phyloP scores from a whole-genome alignment of 2,888 invertebrate species.

The Tethea ocularis region DNA sequence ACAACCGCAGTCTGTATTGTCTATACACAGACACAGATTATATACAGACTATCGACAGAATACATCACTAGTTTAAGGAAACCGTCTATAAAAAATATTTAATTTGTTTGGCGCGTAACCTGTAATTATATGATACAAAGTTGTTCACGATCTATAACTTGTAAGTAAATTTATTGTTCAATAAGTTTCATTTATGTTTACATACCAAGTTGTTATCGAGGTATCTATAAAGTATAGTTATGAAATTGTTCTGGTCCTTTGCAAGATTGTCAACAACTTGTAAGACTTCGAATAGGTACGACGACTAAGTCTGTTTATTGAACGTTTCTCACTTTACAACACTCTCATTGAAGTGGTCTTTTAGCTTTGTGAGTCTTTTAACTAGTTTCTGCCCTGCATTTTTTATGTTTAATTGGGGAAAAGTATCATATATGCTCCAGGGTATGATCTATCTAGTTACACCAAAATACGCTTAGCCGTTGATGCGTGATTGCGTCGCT shows the following conservation, averaged over 20 bases:
- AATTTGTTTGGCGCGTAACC: constrained; percentile 69
- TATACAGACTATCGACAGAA: not conserved
- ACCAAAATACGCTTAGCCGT: too few relatives aligned
- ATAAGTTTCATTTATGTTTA: constrained; percentile 28
- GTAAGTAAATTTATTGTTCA: constrained; percentile 52
- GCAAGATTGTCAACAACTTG: constrained; percentile 14
- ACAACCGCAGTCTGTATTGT: too few relatives aligned
- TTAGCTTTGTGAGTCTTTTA: too few relatives aligned
- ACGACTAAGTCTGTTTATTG: not conserved
- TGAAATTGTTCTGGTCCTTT: not conserved
- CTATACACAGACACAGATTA: too few relatives aligned
- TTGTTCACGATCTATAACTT: constrained; percentile 57
- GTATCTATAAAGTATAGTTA: not conserved
- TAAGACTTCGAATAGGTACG: not conserved
- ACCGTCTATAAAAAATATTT: constrained; percentile 71
- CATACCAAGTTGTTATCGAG: not conserved
- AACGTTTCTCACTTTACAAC: constrained; percentile 7
- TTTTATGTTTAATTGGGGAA: too few relatives aligned
- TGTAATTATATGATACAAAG: constrained; percentile 65
- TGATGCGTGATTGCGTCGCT: too few relatives aligned
- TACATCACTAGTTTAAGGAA: constrained; percentile 61
- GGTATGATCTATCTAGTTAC: too few relatives aligned
- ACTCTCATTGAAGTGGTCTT: constrained; percentile 10
- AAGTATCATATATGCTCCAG: too few relatives aligned
- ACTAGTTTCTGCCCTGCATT: too few relatives aligned